A percentile compares a stretch with the other conserved stretches of the same genome.
phyloP scores from a whole-genome alignment of 2,797 vertebrate genomes.

The Spea hammondii region DNA sequence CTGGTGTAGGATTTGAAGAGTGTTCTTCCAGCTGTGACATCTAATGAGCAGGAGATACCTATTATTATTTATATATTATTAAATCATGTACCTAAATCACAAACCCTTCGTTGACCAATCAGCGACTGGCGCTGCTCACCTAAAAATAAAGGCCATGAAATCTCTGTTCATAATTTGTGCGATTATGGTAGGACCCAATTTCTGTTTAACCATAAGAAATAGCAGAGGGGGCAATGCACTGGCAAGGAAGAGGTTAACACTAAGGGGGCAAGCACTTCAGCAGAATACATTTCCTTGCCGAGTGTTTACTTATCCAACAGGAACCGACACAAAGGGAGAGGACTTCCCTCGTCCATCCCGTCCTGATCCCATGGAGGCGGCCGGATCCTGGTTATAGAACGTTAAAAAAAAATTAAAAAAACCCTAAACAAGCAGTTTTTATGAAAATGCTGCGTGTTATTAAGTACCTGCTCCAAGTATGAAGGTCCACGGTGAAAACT shows the following conservation, averaged over 20 bases:
- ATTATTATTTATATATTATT: too few species aligned
- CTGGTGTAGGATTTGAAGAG: too few species aligned
- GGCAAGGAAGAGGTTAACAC: neutral
- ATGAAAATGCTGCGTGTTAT: neutral
- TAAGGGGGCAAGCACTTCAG: neutral
- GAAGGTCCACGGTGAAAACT: slow-evolving; percentile 9
- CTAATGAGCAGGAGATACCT: too few species aligned
- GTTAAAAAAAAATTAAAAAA: neutral
- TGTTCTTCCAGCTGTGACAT: too few species aligned
- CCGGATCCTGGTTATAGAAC: neutral
- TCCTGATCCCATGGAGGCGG: slow-evolving; percentile 11
- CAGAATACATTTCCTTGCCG: slow-evolving; percentile 23
- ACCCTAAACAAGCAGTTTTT: too few species aligned
- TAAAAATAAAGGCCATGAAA: too few species aligned
- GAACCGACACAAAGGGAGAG: slow-evolving; percentile 20
- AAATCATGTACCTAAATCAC: too few species aligned
- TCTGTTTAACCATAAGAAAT: neutral
- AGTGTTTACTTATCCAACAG: slow-evolving; percentile 34
- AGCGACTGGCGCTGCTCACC: too few species aligned
- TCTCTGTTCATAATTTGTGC: too few species aligned
- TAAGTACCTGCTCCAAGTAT: neutral
- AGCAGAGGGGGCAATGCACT: neutral
- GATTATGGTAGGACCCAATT: too few species aligned
- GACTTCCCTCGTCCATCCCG: slow-evolving; percentile 29
- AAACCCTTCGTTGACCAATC: too few species aligned